phyloP scores from a whole-genome alignment of 2,888 invertebrate species.

The Dryobotodes eremita region DNA sequence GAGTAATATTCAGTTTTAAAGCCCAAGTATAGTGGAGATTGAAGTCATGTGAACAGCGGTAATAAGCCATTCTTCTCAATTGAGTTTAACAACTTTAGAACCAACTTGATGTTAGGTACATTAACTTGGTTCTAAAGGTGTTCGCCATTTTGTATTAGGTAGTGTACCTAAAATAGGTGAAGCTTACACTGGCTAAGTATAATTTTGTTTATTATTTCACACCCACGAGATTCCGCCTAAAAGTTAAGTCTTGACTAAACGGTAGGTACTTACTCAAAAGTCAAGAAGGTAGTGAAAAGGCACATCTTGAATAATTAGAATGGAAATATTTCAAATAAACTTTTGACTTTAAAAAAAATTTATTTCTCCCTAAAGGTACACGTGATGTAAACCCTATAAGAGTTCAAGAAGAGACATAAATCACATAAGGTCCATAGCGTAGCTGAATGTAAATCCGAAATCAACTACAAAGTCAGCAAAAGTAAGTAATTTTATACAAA shows the following conservation, averaged over 20 bases:
- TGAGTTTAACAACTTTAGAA: conserved; percentile 24
- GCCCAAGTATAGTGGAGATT: not conserved
- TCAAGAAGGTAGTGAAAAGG: not conserved
- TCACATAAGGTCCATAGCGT: not conserved
- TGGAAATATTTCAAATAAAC: not conserved
- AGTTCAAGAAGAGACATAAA: not conserved
- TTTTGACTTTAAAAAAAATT: not conserved
- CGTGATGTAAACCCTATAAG: no score
- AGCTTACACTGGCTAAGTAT: not conserved
- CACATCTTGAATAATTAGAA: not conserved
- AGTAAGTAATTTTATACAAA: conserved; percentile 9
- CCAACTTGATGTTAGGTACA: not conserved
- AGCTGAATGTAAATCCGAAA: not conserved
- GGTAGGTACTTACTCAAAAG: conserved; percentile 12
- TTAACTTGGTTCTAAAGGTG: not conserved
- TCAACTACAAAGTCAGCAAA: not conserved
- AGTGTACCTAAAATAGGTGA: not conserved
- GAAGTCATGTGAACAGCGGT: conserved; percentile 22
- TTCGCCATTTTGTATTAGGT: not conserved
- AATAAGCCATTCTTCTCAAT: conserved; percentile 27
- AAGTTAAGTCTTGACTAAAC: not conserved
- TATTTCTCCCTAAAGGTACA: not conserved
- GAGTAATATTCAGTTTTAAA: conserved; percentile 17
- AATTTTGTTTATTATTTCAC: not conserved
- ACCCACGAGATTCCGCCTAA: not conserved